Base-by-base conservation (phyloP, 1,140 invertebrate species). In the Philotrypesis tridentata region DNA sequence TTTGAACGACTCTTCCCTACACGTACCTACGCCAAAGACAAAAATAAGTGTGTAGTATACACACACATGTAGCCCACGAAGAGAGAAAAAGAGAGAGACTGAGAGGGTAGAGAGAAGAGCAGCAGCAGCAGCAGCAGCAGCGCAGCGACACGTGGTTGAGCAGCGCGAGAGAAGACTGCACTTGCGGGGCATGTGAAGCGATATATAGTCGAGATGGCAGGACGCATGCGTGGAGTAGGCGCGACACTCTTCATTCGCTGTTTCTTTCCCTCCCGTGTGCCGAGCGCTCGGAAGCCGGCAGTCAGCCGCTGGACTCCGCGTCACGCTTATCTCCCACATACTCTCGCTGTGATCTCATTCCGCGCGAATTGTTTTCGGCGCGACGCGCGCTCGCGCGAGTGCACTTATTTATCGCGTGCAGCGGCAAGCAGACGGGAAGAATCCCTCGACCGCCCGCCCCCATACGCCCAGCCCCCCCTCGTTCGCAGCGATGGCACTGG, bases 281-380 rank as follows among this genome's bases (percentile, higher is more conserved):
- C 9, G 23, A 25, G 61, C 25, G 61, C 61, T 65, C 25, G 23
- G 21, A 17, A 55, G 48, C 27, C 27, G 61, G 83, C 89, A 90
- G 89, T 90, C 88, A 87, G 87, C 84, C 88, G 85, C 85, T 87
- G 85, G 83, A 89, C 87, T 87, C 84, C 86, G 88, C 29, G 27
- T 83, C 83, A 85, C 87, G 86, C 73, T 76, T 71, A 70, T 37
- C 65, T n/a, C 40, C 23, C 2, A n/a, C 23, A 27, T 43, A 43
- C 7, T 11, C 48, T 4, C 17, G 17, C 21, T 17, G 48, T 55
- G 21, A 21, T 55, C 21, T 55, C 21, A 29, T 65, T 27, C 23
- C 25, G 27, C 8, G 23, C 25, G 2, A 8, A 29, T 29, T 29
- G 23, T 29, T 8, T 6, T 21, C 27, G 55, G 43, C 43, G 29